These are phyloP conservation scores for Reinhardtius hippoglossoides DNA, from an alignment of 2,113 vertebrate species.

Conservation along the genomic window DNA sequence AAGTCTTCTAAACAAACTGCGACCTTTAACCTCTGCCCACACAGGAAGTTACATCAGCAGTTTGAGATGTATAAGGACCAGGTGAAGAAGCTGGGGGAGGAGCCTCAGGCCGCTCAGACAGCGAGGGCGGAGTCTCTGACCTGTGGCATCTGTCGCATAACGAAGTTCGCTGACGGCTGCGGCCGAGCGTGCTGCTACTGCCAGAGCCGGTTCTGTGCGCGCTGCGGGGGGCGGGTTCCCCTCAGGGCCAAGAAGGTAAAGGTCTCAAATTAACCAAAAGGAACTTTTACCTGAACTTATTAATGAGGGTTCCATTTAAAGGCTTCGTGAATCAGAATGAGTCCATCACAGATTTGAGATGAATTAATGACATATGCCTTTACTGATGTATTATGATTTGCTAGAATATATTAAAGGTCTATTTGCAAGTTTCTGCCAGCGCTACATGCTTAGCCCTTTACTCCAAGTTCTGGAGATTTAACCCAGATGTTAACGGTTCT, in stretches of 20 bases:
- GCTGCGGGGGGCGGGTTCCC: slow-evolving; percentile 93
- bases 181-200: slow-evolving; percentile 96
- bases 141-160: slow-evolving; percentile 94
- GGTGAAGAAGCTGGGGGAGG: slow-evolving; percentile 94
- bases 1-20: neutral
- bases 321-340: no score
- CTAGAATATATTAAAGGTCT: neutral
- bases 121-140: slow-evolving; percentile 91
- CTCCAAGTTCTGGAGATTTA: no score
- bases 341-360: no score
- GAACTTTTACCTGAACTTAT: no score
- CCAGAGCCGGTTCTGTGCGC: slow-evolving; percentile 94
- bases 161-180: slow-evolving; percentile 95
- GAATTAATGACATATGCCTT: no score
- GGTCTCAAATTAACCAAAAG: neutral
- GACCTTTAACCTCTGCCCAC: neutral
- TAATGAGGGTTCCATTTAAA: no score
- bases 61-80: slow-evolving; percentile 98
- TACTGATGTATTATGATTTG: neutral
- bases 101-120: slow-evolving; percentile 86
- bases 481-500: no score
- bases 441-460: neutral
- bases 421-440: no score
- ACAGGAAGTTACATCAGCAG: slow-evolving; percentile 95
- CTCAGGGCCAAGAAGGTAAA: slow-evolving; percentile 94